phyloP scores from a whole-genome alignment of 2,888 invertebrate genomes.

The Chymomyza amoena region DNA sequence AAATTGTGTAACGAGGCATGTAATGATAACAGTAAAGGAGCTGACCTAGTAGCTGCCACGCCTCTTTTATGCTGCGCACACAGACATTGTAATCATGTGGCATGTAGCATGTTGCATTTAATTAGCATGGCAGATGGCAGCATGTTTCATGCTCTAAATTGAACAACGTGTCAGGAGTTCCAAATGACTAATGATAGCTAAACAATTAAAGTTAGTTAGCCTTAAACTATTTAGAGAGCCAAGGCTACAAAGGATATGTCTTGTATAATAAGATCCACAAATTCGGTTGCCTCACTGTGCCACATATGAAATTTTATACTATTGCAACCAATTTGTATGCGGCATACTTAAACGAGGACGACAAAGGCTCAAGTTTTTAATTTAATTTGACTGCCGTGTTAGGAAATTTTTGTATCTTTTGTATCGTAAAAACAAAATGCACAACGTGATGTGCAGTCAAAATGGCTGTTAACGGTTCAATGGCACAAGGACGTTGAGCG shows the following conservation, averaged over 20 bases:
- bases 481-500: not conserved
- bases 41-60: not conserved
- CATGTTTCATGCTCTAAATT: too few relatives aligned
- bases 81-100: not conserved
- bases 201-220: too few relatives aligned
- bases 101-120: constrained; percentile 45
- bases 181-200: too few relatives aligned
- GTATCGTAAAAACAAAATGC: constrained; percentile 61
- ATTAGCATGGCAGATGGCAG: constrained; percentile 41
- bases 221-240: too few relatives aligned
- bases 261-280: too few relatives aligned
- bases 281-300: too few relatives aligned
- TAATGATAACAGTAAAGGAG: not conserved
- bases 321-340: constrained; percentile 59
- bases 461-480: not conserved
- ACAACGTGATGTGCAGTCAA: constrained; percentile 44
- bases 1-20: not conserved
- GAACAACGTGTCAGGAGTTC: too few relatives aligned
- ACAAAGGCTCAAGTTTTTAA: constrained; percentile 30
- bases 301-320: constrained; percentile 41
- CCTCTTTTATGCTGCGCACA: not conserved
- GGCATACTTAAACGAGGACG: constrained; percentile 18
- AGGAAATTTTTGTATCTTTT: not conserved
- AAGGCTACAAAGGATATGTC: too few relatives aligned
- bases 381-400: constrained; percentile 67